Base-by-base conservation (phyloP, 1,140 invertebrate species). In the Amphibalanus amphitrite region DNA sequence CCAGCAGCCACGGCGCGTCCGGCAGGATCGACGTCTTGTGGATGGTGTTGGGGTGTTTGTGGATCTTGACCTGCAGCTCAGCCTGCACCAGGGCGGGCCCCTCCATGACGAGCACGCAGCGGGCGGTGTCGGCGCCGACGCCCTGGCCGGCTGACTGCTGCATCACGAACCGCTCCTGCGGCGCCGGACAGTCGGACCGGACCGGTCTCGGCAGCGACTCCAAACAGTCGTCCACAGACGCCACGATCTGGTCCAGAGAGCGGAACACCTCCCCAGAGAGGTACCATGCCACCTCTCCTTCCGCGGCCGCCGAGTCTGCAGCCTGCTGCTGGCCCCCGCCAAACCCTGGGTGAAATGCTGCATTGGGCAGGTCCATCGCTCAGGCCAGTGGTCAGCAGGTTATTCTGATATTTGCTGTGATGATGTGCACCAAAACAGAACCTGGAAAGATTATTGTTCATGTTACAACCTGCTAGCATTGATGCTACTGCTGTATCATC, bases 61-160 rank as follows among this genome's bases (percentile, higher is more conserved):
- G 65, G 65, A 67, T 67, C 65, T 67, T 67, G 65, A 67, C 28
- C 65, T 67, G 65, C 65, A 67, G 65, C 65, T 67, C 65, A 3
- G 65, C 65, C 65, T 67, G 65, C 65, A 67, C 65, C 10, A 67
- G 3, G 28, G n/a, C n/a, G 26, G 65, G n/a, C n/a, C 65, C 65
- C 26, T 28, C 28, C 65, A 67, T 26, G n/a, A 67, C 65, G 23
- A 67, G 65, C 65, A 67, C 65, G 65, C 65, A 67, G n/a, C 28
- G 26, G 28, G 65, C 65, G n/a, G 65, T 67, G 65, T 67, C 65
- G 26, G n/a, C 65, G 65, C 26, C n/a, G 64, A 3, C 64, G 20
- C 47, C 20, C 47, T 59, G 47, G 6, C 47, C 20, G 47, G 47
- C 6, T 20, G 47, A 3, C 47, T 59, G 47, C 47, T 59, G 47